phyloP scores from a whole-genome alignment of 2,888 invertebrate genomes.

The Cosmia trapezina region DNA sequence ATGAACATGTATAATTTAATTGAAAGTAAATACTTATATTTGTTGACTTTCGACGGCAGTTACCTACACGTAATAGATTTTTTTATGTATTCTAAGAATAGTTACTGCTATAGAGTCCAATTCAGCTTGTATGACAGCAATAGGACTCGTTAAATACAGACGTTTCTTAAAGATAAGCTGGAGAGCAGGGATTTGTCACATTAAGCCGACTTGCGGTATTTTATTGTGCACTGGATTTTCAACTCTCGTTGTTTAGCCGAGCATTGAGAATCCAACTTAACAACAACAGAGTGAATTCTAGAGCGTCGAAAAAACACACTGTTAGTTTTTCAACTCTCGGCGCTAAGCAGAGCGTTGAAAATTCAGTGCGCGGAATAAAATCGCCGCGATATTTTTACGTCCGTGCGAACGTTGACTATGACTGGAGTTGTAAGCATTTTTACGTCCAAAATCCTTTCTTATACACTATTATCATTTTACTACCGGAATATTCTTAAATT shows the following conservation, averaged over 20 bases:
- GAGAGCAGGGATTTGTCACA: not conserved
- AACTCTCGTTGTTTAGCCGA: no score
- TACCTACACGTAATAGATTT: not conserved
- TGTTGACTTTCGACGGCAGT: not conserved
- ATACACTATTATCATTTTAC: not conserved
- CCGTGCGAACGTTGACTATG: no score
- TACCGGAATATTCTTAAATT: not conserved
- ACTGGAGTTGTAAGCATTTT: slow-evolving; percentile 9
- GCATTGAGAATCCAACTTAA: no score
- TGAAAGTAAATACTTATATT: not conserved
- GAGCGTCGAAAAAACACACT: no score
- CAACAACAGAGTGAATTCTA: no score
- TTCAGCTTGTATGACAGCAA: not conserved
- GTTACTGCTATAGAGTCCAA: not conserved
- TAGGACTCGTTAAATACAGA: not conserved
- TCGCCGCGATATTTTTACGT: no score
- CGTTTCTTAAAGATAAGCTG: not conserved
- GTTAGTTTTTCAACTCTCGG: no score
- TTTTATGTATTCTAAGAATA: not conserved
- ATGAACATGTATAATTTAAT: slow-evolving; percentile 6
- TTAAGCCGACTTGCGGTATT: no score
- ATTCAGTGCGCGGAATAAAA: no score
- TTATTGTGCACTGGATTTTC: no score
- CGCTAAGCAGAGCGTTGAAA: no score
- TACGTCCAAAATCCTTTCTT: not conserved